These are phyloP conservation scores for Carlito syrichta DNA, from an alignment of 2,113 vertebrate species.

Conservation along the genomic window DNA sequence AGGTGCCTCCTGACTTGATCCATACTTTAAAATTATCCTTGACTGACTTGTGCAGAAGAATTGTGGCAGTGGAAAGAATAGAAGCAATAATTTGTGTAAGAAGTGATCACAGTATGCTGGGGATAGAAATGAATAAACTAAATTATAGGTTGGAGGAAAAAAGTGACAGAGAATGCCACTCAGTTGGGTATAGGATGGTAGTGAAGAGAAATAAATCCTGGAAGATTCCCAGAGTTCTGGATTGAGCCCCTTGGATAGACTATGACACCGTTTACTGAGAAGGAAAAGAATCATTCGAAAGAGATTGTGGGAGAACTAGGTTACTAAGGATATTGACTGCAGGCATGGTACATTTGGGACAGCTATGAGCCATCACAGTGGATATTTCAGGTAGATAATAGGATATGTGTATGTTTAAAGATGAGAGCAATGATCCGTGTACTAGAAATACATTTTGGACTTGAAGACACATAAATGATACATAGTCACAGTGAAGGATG, in stretches of 20 bases:
- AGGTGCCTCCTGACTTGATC: background rate
- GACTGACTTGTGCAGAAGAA: background rate
- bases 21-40: background rate
- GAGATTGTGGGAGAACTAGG: background rate
- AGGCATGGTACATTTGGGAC: background rate
- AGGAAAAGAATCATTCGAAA: background rate
- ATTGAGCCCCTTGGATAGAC: background rate
- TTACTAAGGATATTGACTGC: background rate
- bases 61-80: background rate
- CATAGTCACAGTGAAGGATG: background rate
- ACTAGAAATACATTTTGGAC: conserved; percentile 37
- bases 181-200: background rate
- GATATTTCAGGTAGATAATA: background rate
- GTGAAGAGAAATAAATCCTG: background rate
- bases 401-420: conserved; percentile 22
- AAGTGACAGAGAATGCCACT: background rate
- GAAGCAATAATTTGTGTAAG: background rate
- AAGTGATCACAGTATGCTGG: background rate
- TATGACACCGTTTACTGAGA: background rate
- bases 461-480: conserved; percentile 38
- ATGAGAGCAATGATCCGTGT: conserved; percentile 37
- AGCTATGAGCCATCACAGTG: background rate
- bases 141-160: background rate
- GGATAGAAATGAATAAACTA: background rate
- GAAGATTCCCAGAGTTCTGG: background rate